phyloP scores from a whole-genome alignment of 2,888 invertebrate species.

The Stenichneumon culpator region DNA sequence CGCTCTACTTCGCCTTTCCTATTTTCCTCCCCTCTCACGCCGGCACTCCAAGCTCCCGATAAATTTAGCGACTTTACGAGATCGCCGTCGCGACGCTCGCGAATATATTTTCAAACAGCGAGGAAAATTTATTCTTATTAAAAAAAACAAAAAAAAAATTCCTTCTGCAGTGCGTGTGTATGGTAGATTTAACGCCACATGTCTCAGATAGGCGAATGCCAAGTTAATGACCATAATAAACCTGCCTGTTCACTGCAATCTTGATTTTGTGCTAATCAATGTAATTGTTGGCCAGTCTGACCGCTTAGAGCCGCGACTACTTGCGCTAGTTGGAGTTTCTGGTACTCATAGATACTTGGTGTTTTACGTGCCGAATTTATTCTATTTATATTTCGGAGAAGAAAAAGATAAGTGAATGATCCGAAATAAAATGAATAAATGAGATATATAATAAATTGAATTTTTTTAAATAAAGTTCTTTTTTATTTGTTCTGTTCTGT shows the following conservation, averaged over 20 bases:
- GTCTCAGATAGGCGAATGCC: background rate
- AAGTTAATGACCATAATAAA: too few relatives aligned
- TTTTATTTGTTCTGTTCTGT: background rate
- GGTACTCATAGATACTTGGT: too few relatives aligned
- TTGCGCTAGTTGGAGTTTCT: background rate
- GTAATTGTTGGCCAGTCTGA: background rate
- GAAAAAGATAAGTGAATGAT: too few relatives aligned
- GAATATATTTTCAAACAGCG: conserved; percentile 59
- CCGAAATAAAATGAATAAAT: too few relatives aligned
- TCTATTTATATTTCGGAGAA: too few relatives aligned
- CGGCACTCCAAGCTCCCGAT: conserved; percentile 68
- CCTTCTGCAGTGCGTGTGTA: too few relatives aligned
- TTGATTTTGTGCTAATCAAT: background rate
- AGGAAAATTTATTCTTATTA: conserved; percentile 32
- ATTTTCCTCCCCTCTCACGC: conserved; percentile 48
- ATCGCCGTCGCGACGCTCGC: conserved; percentile 63
- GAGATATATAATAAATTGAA: conserved; percentile 63
- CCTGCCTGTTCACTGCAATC: too few relatives aligned
- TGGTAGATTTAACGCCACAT: background rate
- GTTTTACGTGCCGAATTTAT: background rate
- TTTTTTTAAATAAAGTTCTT: conserved; percentile 35
- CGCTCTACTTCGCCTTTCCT: conserved; percentile 27
- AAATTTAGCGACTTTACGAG: conserved; percentile 73
- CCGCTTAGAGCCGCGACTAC: background rate
- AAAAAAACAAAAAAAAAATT: conserved; percentile 48